Evolutionary conservation across 2,888 invertebrate species (phyloP), one percentile per base, ranked within the genome.

Genomic region (Xestoiulus laeticollis): DNA sequence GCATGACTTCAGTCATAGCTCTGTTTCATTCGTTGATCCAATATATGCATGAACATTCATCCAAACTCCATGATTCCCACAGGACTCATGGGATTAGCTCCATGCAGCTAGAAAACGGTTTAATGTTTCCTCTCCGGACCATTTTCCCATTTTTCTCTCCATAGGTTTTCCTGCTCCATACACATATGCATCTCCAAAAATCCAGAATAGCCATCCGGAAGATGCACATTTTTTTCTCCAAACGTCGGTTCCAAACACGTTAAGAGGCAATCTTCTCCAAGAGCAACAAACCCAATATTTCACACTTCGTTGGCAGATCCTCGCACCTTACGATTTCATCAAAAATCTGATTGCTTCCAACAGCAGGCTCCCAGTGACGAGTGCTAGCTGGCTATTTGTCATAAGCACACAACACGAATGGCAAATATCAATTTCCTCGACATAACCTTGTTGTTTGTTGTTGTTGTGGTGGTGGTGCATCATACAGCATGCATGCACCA

Each of bases 291-390:
- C 38, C 38, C 38, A n/a, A 59, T 59, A 59, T 59, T 59, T 59
- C 53, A 59, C 53, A 59, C 19, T 59, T n/a, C n/a, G 53, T 59
- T 59, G 53, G 53, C 53, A 53, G 53, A 53, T 53, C 53, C 53
- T 1, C n/a, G 2, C 53, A 59, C 53, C 53, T 59, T n/a, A 19
- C n/a, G 53, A 59, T 59, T 59, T 59, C 53, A 59, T 59, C 53
- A 59, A 59, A 59, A 59, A 59, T n/a, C 53, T 59, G 53, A 59
- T 59, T 59, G 53, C 53, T 59, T 59, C n/a, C n/a, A 59, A n/a
- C 53, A 59, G 53, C 53, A 59, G n/a, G 53, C 53, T 59, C 1
- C 53, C n/a, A n/a, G 53, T 59, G 53, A 59, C 53, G n/a, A 59
- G 53, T 59, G 53, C n/a, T n/a, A n/a, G 53, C n/a, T 5, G n/a